Evolutionary conservation across 2,797 vertebrate genomes (phyloP), one percentile per base, ranked within the genome.

Genomic region (Staurois parvus): DNA sequence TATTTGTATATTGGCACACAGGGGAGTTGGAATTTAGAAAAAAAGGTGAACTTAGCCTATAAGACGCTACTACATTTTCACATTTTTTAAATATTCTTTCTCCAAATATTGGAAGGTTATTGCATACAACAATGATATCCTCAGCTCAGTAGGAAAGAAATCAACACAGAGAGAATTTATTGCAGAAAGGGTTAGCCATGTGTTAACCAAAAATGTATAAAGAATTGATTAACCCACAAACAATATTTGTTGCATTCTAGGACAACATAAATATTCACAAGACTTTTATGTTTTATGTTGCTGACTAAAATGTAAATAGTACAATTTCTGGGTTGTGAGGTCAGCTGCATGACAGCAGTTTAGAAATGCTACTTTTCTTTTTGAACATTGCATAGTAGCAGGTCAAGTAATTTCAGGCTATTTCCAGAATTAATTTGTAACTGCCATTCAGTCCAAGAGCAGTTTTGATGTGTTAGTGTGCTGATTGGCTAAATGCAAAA

Each of bases 391-490:
- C 48, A 10, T 29, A 45, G 59, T 75, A 26, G 11, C 24, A 32
- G 56, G 81, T 83, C 56, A 83, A 52, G 28, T n/a, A 83, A 29
- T 42, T 29, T 81, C 17, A 73, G 52, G 29, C 4, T 34, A 52
- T 67, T 68, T 76, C 62, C 64, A 68, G 26, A 76, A 70, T 77
- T 69, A 76, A 69, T 76, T 77, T 84, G 73, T 70, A 70, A 59
- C 64, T 77, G 82, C 42, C 73, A 70, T 70, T 59, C 30, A 76
- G 74, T 42, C 73, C 64, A 48, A 52, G 10, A 9, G 24, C 32
- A 26, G 74, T 28, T 84, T 32, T 32, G 12, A 37, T 48, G 28
- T 29, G 62, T 52, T 26, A 52, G 28, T 68, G 40, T 83, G 26
- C 72, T n/a, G 2, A 30, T 29, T 32, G 15, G 73, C n/a, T 69